Evolutionary conservation across 2,888 invertebrate genomes (phyloP).

Genomic region (Perithous albicinctus): DNA sequence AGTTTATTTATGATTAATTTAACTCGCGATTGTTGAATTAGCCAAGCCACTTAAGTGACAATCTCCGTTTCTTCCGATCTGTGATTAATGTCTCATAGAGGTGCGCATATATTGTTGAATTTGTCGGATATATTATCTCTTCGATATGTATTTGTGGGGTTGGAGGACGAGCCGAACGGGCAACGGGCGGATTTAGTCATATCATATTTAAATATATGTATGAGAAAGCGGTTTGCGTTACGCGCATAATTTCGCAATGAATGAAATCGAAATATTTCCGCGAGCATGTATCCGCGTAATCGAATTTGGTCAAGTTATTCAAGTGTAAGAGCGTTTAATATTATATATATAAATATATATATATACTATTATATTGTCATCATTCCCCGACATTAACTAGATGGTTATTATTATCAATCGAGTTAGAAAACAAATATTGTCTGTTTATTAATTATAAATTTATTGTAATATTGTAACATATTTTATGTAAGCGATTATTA

Average conservation of each 20-base stretch:
- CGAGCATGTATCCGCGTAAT: constrained; percentile 62
- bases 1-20: constrained; percentile 69
- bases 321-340: constrained; percentile 58
- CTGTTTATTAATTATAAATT: constrained; percentile 82
- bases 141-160: constrained; percentile 57
- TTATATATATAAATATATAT: constrained; percentile 52
- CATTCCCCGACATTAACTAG: constrained; percentile 69
- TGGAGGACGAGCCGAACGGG: constrained; percentile 73
- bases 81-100: constrained; percentile 76
- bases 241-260: constrained; percentile 53
- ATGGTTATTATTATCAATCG: constrained; percentile 81
- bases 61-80: constrained; percentile 70
- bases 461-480: constrained; percentile 84
- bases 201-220: constrained; percentile 78
- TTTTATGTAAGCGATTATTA: constrained; percentile 84
- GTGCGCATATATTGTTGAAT: constrained; percentile 58
- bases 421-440: constrained; percentile 77
- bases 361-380: constrained; percentile 54
- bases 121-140: constrained; percentile 59
- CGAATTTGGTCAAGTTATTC: constrained; percentile 63
- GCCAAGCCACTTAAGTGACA: constrained; percentile 57
- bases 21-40: constrained; percentile 57
- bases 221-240: constrained; percentile 39
- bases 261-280: constrained; percentile 53
- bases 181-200: constrained; percentile 84